Evolutionary conservation across 1,140 invertebrate species (phyloP).

Genomic region (Magallana angulata): DNA sequence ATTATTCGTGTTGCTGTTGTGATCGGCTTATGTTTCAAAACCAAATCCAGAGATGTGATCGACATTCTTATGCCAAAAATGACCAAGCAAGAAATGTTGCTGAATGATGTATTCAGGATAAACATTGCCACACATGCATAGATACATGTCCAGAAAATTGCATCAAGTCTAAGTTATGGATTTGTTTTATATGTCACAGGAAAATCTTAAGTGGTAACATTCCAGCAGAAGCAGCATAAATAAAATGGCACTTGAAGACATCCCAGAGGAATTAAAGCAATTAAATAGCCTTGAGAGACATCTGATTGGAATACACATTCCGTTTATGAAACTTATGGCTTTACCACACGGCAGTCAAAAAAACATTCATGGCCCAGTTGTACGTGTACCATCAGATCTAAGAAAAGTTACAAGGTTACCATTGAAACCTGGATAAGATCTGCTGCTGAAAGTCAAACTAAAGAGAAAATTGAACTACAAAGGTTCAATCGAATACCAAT

Average conservation of each 20-base stretch:
- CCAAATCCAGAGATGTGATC: constrained; percentile 9
- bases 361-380: constrained; percentile 37
- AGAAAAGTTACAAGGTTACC: constrained; percentile 40
- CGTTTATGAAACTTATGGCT: constrained; percentile 38
- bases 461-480: constrained; percentile 53
- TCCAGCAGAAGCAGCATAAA: constrained; percentile 32
- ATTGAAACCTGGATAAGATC: constrained; percentile 37
- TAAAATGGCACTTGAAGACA: constrained; percentile 30
- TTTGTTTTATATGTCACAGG: constrained; percentile 41
- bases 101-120: constrained; percentile 6
- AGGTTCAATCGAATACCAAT: constrained; percentile 41
- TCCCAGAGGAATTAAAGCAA: constrained; percentile 15
- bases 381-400: constrained; percentile 43
- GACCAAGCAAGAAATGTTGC: background rate
- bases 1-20: constrained; percentile 17
- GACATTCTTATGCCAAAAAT: constrained; percentile 16
- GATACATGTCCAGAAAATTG: background rate
- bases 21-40: constrained; percentile 30
- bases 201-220: background rate
- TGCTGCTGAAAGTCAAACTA: constrained; percentile 41
- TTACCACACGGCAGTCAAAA: constrained; percentile 36
- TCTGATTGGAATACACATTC: constrained; percentile 15
- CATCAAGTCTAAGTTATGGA: constrained; percentile 1
- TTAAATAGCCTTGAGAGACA: constrained; percentile 42
- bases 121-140: constrained; percentile 20